These are phyloP conservation scores for Listronotus bonariensis DNA, from an alignment of 1,140 invertebrate species.

Conservation along the genomic window DNA sequence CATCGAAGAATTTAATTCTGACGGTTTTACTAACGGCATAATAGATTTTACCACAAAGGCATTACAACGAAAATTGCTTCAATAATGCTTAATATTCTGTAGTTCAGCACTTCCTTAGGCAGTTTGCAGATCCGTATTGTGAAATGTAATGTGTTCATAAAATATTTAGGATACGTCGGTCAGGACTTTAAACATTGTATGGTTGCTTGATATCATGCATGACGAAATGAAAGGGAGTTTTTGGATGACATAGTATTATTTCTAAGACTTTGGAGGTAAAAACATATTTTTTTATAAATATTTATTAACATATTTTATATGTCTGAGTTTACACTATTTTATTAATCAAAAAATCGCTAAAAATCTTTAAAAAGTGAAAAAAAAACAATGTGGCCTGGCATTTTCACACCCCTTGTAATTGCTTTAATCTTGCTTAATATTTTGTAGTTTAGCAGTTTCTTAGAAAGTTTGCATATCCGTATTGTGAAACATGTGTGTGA, in stretches of 20 bases:
- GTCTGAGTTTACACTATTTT: too few species aligned
- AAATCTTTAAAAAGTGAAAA: too few species aligned
- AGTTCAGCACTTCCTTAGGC: constrained; percentile 1
- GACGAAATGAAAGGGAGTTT: too few species aligned
- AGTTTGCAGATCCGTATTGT: constrained; percentile 7
- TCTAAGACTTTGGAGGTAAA: too few species aligned
- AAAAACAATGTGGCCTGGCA: too few species aligned
- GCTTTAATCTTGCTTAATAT: constrained; percentile 3
- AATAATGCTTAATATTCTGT: constrained; percentile 12
- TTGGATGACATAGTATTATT: too few species aligned
- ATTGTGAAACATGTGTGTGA: not conserved
- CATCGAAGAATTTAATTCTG: constrained; percentile 7
- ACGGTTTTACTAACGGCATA: constrained; percentile 10
- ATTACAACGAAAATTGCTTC: not conserved
- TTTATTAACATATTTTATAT: too few species aligned
- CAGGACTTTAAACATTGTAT: too few species aligned
- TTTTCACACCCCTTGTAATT: too few species aligned
- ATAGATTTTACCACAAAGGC: constrained; percentile 13
- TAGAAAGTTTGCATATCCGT: not conserved
- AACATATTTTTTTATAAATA: too few species aligned
- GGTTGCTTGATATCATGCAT: too few species aligned
- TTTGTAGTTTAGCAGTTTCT: constrained; percentile 1
- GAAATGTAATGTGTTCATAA: not conserved
- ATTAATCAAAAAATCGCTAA: too few species aligned
- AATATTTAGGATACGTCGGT: not conserved